Base-by-base conservation (phyloP, 2,888 invertebrate species). In the Dynastes hyllus region DNA sequence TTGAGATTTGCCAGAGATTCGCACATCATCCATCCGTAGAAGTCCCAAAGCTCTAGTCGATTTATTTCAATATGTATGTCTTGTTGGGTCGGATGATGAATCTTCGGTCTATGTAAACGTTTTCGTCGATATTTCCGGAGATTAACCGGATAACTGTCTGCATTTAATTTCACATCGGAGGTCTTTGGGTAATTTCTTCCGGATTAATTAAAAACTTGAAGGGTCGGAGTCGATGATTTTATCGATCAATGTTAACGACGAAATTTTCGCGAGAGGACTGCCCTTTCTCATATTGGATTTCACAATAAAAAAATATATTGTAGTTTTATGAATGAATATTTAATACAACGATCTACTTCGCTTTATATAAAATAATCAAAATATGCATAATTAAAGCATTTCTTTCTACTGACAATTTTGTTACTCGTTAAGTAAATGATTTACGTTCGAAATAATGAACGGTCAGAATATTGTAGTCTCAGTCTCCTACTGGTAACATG, bases 151-250 rank as follows among this genome's bases (percentile, higher is more conserved):
- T 11, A 67, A 40, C 66, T 4, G 16, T 22, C 8, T 16, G 37
- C 16, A 29, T 67, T 67, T 45, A 45, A 67, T 67, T 45, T 45
- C 22, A 61, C 11, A 9, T 61, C 29, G 29, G 6, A 29, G 16
- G 16, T 50, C 40, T 16, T 45, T 22, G n/a, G 11, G 22, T 32
- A 50, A 50, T 67, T 67, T 67, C 50, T 67, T 67, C 50, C 45
- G 27, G 22, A 67, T 16, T 67, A 67, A 50, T 45, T 67, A 50
- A 22, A 67, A 45, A 50, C 9, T 67, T 50, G 50, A 67, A 27
- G 13, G 29, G 32, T 55, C 0, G 5, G 53, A 53, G 6, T 53
- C 8, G 11, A 9, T 8, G 4, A 9, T 53, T 3, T n/a, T n/a
- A 53, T 61, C 29, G 13, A 63, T 58, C n/a, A 58, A 58, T n/a